Percentiles rank a stretch among this genome's conserved stretches.
Conservation (phyloP, 2,888 invertebrate species). For the Beris chalybata region DNA sequence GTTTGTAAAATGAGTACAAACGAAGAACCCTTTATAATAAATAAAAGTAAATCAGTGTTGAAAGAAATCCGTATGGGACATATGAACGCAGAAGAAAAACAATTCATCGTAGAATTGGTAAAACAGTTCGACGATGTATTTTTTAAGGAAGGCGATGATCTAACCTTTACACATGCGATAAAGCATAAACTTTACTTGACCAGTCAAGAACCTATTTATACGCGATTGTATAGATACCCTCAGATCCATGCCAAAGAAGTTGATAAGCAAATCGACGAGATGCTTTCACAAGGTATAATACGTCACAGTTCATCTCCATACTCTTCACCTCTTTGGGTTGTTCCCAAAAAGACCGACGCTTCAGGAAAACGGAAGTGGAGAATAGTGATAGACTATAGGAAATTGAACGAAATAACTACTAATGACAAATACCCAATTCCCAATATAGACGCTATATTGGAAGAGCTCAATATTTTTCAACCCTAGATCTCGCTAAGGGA, state of each 20-base stretch:
- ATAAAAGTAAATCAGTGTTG: neutral
- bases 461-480: no score
- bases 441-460: conserved; percentile 15
- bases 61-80: conserved; percentile 3
- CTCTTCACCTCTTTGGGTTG: conserved; percentile 17
- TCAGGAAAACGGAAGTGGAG: conserved; percentile 3
- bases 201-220: conserved; percentile 9
- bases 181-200: conserved; percentile 5
- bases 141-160: neutral
- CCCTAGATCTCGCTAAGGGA: no score
- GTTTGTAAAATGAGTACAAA: no score
- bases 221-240: conserved; percentile 4
- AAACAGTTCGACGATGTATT: conserved; percentile 5
- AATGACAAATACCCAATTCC: conserved; percentile 6
- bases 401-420: conserved; percentile 8
- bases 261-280: conserved; percentile 3
- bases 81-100: conserved; percentile 10
- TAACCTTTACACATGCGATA: conserved; percentile 9
- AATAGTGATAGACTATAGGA: conserved; percentile 9
- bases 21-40: no score
- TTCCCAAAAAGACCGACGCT: conserved; percentile 13
- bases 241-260: neutral
- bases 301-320: conserved; percentile 8
- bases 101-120: neutral
- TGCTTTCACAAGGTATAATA: neutral